Evolutionary conservation across 2,888 invertebrate species (phyloP), one percentile per base, ranked within the genome.

Genomic region (Aplocera efformata): DNA sequence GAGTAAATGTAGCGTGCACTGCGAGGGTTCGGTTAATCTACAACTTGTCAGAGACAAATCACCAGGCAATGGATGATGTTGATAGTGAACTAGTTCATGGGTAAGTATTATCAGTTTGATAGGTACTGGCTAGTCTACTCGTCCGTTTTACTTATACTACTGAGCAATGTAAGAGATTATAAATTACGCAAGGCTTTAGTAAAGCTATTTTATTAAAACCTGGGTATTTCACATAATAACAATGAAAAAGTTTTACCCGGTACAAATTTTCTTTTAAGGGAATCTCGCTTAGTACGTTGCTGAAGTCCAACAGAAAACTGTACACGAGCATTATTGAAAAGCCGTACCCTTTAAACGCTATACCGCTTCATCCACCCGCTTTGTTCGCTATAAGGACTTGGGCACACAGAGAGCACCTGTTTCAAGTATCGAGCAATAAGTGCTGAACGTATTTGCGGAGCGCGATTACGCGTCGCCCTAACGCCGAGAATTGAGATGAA

Each of bases 401-500:
- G 63, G 71, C 68, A 82, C 72, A 80, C 75, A 77, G 61, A 61
- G 65, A 64, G 70, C 72, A 79, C 79, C 77, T 77, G 79, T 72
- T 72, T 70, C 73, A 68, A 82, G 81, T 70, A 74, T 72, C 58
- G 63, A 72, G 68, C 75, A 72, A 73, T 79, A 79, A 84, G 85
- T 76, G 85, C 82, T 77, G 72, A 79, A 74, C 75, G 79, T 85
- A 85, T 85, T 85, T 85, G 77, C 84, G 63, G 64, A 69, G 70
- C 68, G 65, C 81, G 81, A 84, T 84, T 81, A 83, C 77, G 75
- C 72, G 67, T 63, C 56, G 60, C 53, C 64, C 60, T 59, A 58
- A 63, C 59, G 57, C 61, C 60, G 61, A 56, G 66, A 55, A 67
- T 62, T 62, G 63, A 62, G 63, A 60, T 52, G 44, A 53, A 31